Evolutionary conservation across 1,140 invertebrate genomes (phyloP).

Genomic region (Phthorimaea operculella): DNA sequence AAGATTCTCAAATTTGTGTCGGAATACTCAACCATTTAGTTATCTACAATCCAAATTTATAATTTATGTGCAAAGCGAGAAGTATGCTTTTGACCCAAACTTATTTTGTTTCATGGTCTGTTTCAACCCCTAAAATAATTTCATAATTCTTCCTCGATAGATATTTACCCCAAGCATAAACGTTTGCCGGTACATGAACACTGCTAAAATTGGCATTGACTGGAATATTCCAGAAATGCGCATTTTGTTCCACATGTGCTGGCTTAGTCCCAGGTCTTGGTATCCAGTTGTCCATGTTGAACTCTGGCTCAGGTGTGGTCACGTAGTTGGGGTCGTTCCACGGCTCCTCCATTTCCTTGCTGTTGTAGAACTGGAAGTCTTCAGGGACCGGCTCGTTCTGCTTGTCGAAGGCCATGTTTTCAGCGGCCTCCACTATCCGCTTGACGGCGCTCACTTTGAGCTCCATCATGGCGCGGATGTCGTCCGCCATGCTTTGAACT

Average conservation of each 20-base stretch:
- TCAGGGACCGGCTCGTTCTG: conserved; percentile 70
- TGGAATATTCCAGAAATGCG: conserved; percentile 81
- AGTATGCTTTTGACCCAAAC: no score
- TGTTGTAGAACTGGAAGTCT: conserved; percentile 77
- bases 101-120: no score
- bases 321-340: conserved; percentile 46
- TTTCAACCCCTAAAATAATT: background rate
- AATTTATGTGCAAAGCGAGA: no score
- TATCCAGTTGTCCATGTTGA: conserved; percentile 67
- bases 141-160: background rate
- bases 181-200: conserved; percentile 96
- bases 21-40: no score
- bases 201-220: conserved; percentile 89
- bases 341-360: conserved; percentile 75
- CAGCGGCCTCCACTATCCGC: conserved; percentile 85
- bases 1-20: no score
- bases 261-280: conserved; percentile 64
- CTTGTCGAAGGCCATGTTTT: conserved; percentile 74
- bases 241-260: conserved; percentile 71
- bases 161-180: conserved; percentile 88
- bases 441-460: conserved; percentile 85
- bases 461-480: conserved; percentile 85
- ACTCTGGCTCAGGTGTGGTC: conserved; percentile 61
- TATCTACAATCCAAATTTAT: no score
- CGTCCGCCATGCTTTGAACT: conserved; percentile 79